Evolutionary conservation across 1,140 invertebrate species (phyloP).

Genomic region (Globodera rostochiensis): DNA sequence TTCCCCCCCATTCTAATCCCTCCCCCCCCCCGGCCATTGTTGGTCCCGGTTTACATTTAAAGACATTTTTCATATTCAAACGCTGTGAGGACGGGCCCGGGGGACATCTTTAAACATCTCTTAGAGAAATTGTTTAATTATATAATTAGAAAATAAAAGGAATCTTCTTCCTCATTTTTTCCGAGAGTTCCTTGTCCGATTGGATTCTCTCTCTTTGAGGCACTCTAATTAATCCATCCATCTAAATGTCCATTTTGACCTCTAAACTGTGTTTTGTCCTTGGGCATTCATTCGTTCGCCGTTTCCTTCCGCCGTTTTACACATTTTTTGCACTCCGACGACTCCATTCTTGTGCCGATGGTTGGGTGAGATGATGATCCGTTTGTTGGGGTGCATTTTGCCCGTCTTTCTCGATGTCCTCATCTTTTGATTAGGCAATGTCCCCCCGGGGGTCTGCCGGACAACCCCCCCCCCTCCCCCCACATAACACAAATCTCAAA

Average conservation of each 20-base stretch:
- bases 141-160: too few relatives aligned
- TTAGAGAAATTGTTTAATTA: too few relatives aligned
- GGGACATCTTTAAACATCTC: too few relatives aligned
- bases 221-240: not conserved
- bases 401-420: not conserved
- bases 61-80: too few relatives aligned
- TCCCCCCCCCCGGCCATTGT: not conserved
- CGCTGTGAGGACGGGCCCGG: too few relatives aligned
- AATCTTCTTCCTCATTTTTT: too few relatives aligned
- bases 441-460: too few relatives aligned
- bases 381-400: not conserved
- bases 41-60: too few relatives aligned
- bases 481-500: not conserved
- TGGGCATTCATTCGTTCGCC: not conserved
- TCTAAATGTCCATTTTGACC: not conserved
- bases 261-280: not conserved
- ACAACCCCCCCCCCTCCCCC: too few relatives aligned
- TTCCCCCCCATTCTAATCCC: too few relatives aligned
- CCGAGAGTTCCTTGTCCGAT: not conserved
- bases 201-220: not conserved
- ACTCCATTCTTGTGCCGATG: not conserved
- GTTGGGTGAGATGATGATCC: too few relatives aligned
- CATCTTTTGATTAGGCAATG: not conserved
- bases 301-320: not conserved
- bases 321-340: not conserved